phyloP scores from a whole-genome alignment of 1,140 invertebrate genomes.

The Nephotettix cincticeps region DNA sequence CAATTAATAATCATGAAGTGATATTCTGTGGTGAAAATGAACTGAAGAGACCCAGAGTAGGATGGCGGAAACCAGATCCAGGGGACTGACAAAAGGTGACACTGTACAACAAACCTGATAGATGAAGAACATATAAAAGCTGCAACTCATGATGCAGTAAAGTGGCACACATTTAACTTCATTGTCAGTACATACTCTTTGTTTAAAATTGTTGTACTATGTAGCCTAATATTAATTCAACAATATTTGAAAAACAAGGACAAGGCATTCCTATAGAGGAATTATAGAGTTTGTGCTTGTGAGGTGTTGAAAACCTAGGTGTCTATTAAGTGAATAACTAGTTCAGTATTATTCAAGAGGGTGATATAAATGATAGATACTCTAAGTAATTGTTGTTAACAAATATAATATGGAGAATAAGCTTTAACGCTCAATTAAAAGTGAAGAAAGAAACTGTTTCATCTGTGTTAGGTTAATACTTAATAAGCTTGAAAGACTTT shows the following conservation, averaged over 20 bases:
- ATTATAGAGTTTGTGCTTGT: no score
- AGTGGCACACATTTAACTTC: not conserved
- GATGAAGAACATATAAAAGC: slow-evolving; percentile 16
- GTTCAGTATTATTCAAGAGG: no score
- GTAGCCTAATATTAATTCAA: not conserved
- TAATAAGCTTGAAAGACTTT: no score
- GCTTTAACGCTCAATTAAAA: no score
- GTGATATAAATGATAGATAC: no score
- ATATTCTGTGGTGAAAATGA: slow-evolving; percentile 37
- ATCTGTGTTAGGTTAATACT: no score
- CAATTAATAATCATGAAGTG: slow-evolving; percentile 5
- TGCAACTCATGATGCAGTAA: slow-evolving; percentile 12
- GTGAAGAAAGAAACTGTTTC: not conserved
- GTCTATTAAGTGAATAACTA: no score
- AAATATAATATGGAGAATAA: no score
- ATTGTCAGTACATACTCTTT: slow-evolving; percentile 8
- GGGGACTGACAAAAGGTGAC: slow-evolving; percentile 42
- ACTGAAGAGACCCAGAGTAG: slow-evolving; percentile 40
- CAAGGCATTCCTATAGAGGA: no score
- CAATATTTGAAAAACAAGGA: no score
- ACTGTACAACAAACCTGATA: slow-evolving; percentile 30
- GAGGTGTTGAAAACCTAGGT: no score
- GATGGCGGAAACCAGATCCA: slow-evolving; percentile 44
- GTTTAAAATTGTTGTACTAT: slow-evolving; percentile 19
- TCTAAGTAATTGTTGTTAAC: no score